A percentile compares a stretch with the other conserved stretches of the same genome.
Conservation (phyloP, 2,888 invertebrate genomes). For the Norana najaformis region DNA sequence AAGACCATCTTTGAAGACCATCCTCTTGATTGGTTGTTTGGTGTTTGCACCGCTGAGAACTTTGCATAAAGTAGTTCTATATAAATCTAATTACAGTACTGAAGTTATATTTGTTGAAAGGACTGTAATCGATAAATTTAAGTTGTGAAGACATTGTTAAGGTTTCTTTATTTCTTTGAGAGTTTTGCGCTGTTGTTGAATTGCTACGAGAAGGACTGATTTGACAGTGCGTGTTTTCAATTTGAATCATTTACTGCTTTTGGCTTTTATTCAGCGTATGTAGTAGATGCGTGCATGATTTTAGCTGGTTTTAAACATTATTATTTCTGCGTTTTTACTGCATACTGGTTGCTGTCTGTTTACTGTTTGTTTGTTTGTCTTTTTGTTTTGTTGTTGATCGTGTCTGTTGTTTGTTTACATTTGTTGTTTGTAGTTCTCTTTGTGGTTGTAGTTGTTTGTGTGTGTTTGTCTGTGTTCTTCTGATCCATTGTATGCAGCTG, state of each 20-base stretch:
- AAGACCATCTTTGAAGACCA: background rate
- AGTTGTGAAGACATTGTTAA: background rate
- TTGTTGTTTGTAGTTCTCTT: background rate
- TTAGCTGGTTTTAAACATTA: slow-evolving; percentile 13
- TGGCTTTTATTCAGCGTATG: background rate
- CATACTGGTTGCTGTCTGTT: background rate
- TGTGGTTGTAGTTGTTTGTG: background rate
- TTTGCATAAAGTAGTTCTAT: background rate
- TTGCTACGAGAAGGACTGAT: background rate
- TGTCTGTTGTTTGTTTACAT: background rate
- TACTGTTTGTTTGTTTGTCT: background rate
- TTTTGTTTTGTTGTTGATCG: background rate
- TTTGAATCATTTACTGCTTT: slow-evolving; percentile 13
- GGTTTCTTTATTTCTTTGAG: background rate
- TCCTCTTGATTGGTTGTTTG: background rate
- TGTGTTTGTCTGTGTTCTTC: background rate
- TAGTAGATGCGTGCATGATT: background rate
- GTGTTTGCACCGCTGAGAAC: background rate
- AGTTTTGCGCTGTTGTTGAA: background rate
- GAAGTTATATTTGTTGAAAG: too few species aligned
- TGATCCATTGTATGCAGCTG: background rate
- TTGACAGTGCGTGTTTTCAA: background rate
- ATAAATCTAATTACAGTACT: background rate
- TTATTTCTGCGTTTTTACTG: background rate
- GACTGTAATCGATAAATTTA: background rate